Evolutionary conservation across 2,113 vertebrate genomes (phyloP).

Genomic region (Miniopterus natalensis): DNA sequence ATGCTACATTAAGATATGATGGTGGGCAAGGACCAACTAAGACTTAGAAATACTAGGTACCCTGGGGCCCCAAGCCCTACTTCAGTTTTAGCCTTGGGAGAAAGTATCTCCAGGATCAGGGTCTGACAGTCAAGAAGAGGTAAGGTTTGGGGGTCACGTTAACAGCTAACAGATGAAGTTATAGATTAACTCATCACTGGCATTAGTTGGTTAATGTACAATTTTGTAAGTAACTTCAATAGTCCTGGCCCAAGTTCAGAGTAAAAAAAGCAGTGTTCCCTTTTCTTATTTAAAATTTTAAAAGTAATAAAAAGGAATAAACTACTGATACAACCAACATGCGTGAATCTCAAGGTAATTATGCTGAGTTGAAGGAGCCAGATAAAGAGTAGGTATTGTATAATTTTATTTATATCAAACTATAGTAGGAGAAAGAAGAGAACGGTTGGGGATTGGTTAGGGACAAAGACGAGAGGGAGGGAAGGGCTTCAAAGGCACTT

Average conservation of each 20-base stretch:
- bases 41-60: background rate
- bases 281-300: conserved; percentile 52
- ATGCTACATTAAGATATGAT: background rate
- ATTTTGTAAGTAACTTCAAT: conserved; percentile 82
- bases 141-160: conserved; percentile 75
- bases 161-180: conserved; percentile 86
- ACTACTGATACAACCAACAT: background rate
- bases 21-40: background rate
- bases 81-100: background rate
- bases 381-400: background rate
- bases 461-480: background rate
- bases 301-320: conserved; percentile 22
- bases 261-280: background rate
- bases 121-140: conserved; percentile 67
- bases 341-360: conserved; percentile 26
- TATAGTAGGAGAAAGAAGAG: conserved; percentile 19
- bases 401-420: conserved; percentile 40
- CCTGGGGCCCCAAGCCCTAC: background rate
- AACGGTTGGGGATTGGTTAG: background rate
- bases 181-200: conserved; percentile 88
- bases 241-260: conserved; percentile 72
- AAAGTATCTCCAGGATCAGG: conserved; percentile 14
- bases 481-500: background rate
- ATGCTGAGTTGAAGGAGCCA: conserved; percentile 17
- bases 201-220: conserved; percentile 88